These are phyloP conservation scores for Belgica antarctica DNA, from an alignment of 2,888 invertebrate genomes.

Conservation along the genomic window DNA sequence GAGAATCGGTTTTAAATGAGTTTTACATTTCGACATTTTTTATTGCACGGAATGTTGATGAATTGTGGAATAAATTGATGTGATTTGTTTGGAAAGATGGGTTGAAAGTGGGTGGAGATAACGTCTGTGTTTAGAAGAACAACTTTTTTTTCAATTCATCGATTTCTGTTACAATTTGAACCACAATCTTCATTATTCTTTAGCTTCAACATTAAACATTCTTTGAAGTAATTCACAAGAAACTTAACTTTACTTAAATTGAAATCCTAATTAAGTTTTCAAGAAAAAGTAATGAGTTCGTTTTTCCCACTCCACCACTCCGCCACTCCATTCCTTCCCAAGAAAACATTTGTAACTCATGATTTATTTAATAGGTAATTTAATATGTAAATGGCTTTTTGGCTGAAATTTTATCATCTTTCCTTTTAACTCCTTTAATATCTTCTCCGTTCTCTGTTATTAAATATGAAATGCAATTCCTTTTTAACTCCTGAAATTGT, in stretches of 20 bases:
- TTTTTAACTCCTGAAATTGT: slow-evolving; percentile 22
- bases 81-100: not conserved
- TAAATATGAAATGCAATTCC: slow-evolving; percentile 44
- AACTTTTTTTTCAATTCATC: too few species aligned
- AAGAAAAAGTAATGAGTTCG: too few species aligned
- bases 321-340: too few species aligned
- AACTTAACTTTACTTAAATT: too few species aligned
- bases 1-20: too few species aligned
- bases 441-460: slow-evolving; percentile 19
- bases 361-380: slow-evolving; percentile 44
- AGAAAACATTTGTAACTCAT: slow-evolving; percentile 40
- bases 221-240: too few species aligned
- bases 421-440: slow-evolving; percentile 12
- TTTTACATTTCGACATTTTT: slow-evolving; percentile 23
- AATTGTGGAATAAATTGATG: slow-evolving; percentile 14
- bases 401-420: slow-evolving; percentile 27
- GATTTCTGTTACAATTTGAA: too few species aligned
- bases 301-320: not conserved
- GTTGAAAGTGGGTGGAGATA: not conserved
- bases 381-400: slow-evolving; percentile 44
- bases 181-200: too few species aligned
- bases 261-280: too few species aligned
- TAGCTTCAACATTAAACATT: too few species aligned
- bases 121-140: too few species aligned
- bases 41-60: not conserved